phyloP scores from a whole-genome alignment of 2,797 vertebrate genomes.

The Microhierax caerulescens region DNA sequence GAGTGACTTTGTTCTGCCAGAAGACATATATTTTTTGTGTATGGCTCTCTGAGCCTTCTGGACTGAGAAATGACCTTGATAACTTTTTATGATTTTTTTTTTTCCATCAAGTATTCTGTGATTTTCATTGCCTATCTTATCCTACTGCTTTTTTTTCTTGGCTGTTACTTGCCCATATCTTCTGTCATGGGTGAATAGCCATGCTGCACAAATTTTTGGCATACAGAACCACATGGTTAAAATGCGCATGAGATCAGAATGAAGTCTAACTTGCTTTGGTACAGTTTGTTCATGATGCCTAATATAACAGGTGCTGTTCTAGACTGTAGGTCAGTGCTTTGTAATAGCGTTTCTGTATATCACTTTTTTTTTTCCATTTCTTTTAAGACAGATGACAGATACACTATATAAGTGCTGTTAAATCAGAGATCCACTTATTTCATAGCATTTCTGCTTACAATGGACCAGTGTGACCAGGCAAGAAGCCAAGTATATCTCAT shows the following conservation, averaged over 20 bases:
- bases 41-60: not conserved
- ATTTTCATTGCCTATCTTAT: not conserved
- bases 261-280: not conserved
- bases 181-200: not conserved
- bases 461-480: not conserved
- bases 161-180: not conserved
- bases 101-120: not conserved
- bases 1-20: not conserved
- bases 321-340: not conserved
- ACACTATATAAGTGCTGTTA: not conserved
- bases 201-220: not conserved
- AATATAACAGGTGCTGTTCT: not conserved
- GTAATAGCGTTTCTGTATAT: not conserved
- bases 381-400: not conserved
- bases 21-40: not conserved
- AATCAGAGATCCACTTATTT: not conserved
- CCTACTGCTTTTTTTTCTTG: not conserved
- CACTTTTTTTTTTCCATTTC: not conserved
- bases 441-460: not conserved
- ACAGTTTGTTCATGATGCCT: not conserved
- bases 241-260: not conserved
- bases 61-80: not conserved
- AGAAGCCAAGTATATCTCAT: not conserved
- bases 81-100: not conserved
- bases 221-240: accelerated